Base-by-base conservation (phyloP, 2,888 invertebrate species). In the Rhorus exstirpatorius region DNA sequence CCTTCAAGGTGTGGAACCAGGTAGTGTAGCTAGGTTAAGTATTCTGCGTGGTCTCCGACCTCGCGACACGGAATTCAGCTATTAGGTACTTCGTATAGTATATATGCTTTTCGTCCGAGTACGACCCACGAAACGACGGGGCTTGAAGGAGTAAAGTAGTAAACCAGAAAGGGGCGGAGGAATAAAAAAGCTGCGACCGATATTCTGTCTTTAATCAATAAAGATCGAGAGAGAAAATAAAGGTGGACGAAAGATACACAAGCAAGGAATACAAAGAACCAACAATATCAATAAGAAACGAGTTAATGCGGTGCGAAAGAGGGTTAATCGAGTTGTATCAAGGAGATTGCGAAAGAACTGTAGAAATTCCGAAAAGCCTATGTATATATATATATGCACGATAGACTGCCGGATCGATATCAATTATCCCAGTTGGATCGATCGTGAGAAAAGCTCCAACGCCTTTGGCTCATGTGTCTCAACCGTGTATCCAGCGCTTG, bases 1-100 rank as follows among this genome's bases (percentile, higher is more conserved):
- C 17, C 21, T 26, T 31, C 63, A 53, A 19, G 24, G 44, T 31
- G 31, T 31, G 21, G 65, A 26, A 55, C n/a, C n/a, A 35, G 19
- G 61, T 14, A 35, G 53, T 26, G 46, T 67, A 19, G 19, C 67
- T 35, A 17, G 49, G 74, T 65, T 76, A 77, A 63, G 67, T 63
- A 71, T 79, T 71, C 75, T 55, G 71, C 71, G 67, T 67, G 70
- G 79, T 65, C 81, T 79, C 83, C 83, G 87, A 86, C 88, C 86
- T 88, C 84, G 86, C 84, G 84, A 87, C 91, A 90, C 91, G 91
- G 89, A 88, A 91, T 91, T 86, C 83, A 81, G 87, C 87, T 89
- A 91, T 91, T 91, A 91, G 87, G 87, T 76, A 84, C 35, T 55
- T 60, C 53, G 31, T 49, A 74, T 41, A 46, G 41, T 21, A 7